Evolutionary conservation across 2,797 vertebrate species (phyloP), one percentile per base, ranked within the genome.

Genomic region (Peromyscus attwateri): DNA sequence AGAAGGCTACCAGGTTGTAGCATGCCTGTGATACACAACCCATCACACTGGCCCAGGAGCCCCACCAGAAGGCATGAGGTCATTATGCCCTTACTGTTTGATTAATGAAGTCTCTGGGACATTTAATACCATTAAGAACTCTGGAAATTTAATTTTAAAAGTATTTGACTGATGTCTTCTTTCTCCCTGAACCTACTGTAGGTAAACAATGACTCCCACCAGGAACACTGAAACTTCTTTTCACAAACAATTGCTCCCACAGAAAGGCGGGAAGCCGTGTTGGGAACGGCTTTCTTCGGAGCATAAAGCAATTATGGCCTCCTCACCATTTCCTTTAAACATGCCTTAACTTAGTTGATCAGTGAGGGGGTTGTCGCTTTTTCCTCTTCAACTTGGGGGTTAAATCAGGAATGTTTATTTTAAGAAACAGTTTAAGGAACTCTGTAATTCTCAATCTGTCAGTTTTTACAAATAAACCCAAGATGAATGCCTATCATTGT

Each of bases 381-480:
- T 97, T 94, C 97, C 95, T 75, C 57, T 97, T 98, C 97, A 93
- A 92, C 85, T 98, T 89, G 3, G 85, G 80, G 97, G 75, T 85
- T 95, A 89, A 96, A 62, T 95, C 52, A 87, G 87, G 95, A 98
- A 92, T 98, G 92, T 96, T 97, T 97, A 97, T 97, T 98, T 98
- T 98, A 97, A 89, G 96, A 98, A 91, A 92, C 52, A 97, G 75
- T 96, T 97, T 94, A 97, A 96, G 97, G 90, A 96, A 96, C 75
- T 89, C 55, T 46, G 10, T 92, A 97, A 49, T 96, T 98, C 64
- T 91, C 94, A 37, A 87, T 87, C 94, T 92, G 40, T 95, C 90
- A 60, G 94, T 21, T 62, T 98, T 97, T 97, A 95, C 93, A 64
- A 95, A 89, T 95, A 94, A 83, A 88, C 96, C 94, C 96, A 55